Base-by-base conservation (phyloP, 2,888 invertebrate genomes). In the Drosophila borborema region DNA sequence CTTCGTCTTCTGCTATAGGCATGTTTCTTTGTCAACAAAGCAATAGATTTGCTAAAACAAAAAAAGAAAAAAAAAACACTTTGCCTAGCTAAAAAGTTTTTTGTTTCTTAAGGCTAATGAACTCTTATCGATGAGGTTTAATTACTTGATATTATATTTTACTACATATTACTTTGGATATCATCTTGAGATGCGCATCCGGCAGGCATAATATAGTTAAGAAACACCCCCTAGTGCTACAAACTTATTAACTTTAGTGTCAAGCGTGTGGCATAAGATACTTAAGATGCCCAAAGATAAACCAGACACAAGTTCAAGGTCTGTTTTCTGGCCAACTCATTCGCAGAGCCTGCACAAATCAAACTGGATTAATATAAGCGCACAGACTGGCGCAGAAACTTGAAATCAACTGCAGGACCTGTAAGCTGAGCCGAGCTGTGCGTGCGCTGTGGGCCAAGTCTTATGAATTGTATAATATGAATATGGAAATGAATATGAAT, bases 281-380 rank as follows among this genome's bases (percentile, higher is more conserved):
- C 46, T 56, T 20, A 48, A 74, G 60, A 77, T 71, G 31, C n/a
- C 23, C 46, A 64, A 38, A 45, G 53, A 56, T 70, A 59, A 10
- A 7, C 28, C 65, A 64, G 56, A 67, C 54, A 55, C 74, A 77
- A 80, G 86, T 78, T 88, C 74, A 86, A 86, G 84, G 83, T 71
- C 77, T 73, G 10, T n/a, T 23, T 18, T 2, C 31, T 38, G 41
- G n/a, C 14, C 72, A 55, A 62, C 41, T 23, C 16, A 20, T 34
- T 3, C 40, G 14, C 59, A 34, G 28, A 38, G 14, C 23, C 36
- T 40, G 45, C 43, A 46, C 68, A 62, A 67, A 63, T 70, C 69
- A 74, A 77, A 74, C 70, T 70, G 79, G 79, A 79, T 70, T 79
- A 76, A 67, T 58, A 41, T 31, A 23, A 31, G 28, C 28, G 43